These are phyloP conservation scores for Drosophila sechellia DNA, from an alignment of 1,140 invertebrate species.

Conservation along the genomic window DNA sequence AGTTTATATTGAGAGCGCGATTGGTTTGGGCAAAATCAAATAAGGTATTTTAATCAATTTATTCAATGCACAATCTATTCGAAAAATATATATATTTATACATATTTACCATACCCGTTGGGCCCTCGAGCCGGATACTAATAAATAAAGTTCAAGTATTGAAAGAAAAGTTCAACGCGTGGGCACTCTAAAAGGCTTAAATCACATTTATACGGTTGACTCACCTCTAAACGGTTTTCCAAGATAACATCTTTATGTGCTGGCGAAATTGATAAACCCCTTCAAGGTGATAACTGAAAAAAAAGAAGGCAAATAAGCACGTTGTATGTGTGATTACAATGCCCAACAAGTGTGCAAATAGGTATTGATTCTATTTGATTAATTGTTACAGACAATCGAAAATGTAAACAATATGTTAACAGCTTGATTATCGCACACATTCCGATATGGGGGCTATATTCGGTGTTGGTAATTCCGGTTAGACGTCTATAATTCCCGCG, in stretches of 20 bases:
- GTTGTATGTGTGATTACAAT: slow-evolving; percentile 19
- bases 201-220: slow-evolving; percentile 12
- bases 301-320: neutral
- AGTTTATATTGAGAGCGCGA: slow-evolving; percentile 2
- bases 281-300: slow-evolving; percentile 28
- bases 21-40: neutral
- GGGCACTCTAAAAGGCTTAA: neutral
- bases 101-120: neutral
- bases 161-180: no score
- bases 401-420: slow-evolving; percentile 67
- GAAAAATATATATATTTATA: no score
- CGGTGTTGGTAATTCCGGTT: slow-evolving; percentile 4
- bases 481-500: slow-evolving; percentile 5
- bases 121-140: neutral
- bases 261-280: slow-evolving; percentile 27
- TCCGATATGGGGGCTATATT: slow-evolving; percentile 33
- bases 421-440: slow-evolving; percentile 44
- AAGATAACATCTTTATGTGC: slow-evolving; percentile 24
- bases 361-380: slow-evolving; percentile 58
- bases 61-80: neutral
- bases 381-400: slow-evolving; percentile 60
- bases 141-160: neutral
- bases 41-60: neutral
- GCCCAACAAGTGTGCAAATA: slow-evolving; percentile 47
- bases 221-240: slow-evolving; percentile 22